phyloP scores from a whole-genome alignment of 1,140 invertebrate species.

The Argopecten irradians region DNA sequence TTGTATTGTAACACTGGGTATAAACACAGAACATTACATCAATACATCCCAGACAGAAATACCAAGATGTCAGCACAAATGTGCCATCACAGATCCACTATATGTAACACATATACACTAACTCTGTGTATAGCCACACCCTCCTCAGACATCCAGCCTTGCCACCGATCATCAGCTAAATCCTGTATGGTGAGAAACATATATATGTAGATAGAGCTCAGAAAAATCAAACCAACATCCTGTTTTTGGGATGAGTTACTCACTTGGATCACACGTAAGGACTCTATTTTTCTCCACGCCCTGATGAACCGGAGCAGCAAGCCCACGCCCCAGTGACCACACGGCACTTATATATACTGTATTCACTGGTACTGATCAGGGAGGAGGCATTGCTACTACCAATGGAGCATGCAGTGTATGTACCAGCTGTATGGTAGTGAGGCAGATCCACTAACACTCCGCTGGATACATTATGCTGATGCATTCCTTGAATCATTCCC shows the following conservation, averaged over 20 bases:
- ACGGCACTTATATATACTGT: conserved; percentile 14
- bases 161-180: not conserved
- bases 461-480: conserved; percentile 15
- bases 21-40: not conserved
- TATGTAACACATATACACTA: not conserved
- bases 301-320: conserved; percentile 14
- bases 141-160: not conserved
- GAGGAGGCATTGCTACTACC: conserved; percentile 9
- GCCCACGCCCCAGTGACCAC: conserved; percentile 11
- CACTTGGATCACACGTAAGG: conserved; percentile 3
- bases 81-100: not conserved
- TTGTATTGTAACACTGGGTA: not conserved
- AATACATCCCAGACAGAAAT: not conserved
- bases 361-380: conserved; percentile 13
- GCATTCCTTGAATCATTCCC: conserved; percentile 14
- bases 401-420: not conserved
- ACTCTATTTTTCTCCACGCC: conserved; percentile 6
- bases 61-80: not conserved
- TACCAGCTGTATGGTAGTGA: conserved; percentile 4
- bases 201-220: not conserved
- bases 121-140: not conserved
- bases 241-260: not conserved
- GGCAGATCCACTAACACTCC: not conserved
- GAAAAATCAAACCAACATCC: not conserved
- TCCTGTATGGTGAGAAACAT: not conserved